A percentile compares a stretch with the other conserved stretches of the same genome.
These are phyloP conservation scores for Pithys albifrons DNA, from an alignment of 2,113 vertebrate species.

Conservation along the genomic window DNA sequence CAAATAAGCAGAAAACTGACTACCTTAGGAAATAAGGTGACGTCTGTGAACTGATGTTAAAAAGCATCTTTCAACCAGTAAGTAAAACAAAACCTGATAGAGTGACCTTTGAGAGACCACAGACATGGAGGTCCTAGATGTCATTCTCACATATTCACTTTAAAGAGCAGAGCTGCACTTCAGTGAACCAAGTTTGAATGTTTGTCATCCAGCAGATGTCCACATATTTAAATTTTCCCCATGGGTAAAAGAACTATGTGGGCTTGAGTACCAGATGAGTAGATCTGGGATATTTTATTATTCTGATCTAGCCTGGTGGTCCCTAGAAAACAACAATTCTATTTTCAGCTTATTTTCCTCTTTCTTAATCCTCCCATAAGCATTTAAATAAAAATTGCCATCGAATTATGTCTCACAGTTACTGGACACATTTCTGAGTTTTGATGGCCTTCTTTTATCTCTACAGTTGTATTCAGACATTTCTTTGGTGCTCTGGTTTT, in stretches of 20 bases:
- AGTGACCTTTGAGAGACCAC: not conserved
- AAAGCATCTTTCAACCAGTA: not conserved
- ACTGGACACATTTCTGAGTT: not conserved
- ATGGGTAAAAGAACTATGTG: not conserved
- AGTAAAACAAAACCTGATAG: not conserved
- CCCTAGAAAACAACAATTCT: not conserved
- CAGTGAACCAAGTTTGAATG: not conserved
- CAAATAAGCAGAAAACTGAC: not conserved
- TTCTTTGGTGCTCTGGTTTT: not conserved
- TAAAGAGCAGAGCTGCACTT: not conserved
- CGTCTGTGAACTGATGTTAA: not conserved
- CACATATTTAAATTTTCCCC: not conserved
- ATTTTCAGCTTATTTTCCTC: slow-evolving; percentile 16
- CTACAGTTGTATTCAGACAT: not conserved
- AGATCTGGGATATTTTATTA: slow-evolving; percentile 1
- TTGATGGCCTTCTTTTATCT: not conserved
- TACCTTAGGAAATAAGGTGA: not conserved
- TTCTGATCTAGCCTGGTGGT: slow-evolving; percentile 18
- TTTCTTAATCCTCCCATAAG: not conserved
- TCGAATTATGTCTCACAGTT: not conserved
- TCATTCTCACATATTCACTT: not conserved
- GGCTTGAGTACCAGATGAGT: not conserved
- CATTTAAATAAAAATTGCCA: not conserved
- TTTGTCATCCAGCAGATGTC: not conserved
- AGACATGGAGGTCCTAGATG: not conserved